Conservation (phyloP, 2,113 vertebrate genomes). For the Candoia aspera region DNA sequence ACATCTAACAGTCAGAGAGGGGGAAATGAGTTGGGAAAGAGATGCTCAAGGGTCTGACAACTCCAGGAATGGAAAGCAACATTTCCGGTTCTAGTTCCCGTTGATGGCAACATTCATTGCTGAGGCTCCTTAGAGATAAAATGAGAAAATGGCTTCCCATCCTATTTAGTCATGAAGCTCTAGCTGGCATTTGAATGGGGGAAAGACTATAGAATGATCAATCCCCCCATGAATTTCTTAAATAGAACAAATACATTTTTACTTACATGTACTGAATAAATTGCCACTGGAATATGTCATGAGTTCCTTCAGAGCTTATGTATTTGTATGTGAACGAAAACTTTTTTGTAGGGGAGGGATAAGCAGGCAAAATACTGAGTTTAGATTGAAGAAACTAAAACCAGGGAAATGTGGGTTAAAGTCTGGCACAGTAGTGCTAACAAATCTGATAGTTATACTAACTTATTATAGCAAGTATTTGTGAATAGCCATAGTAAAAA, state of each 20-base stretch:
- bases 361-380: constrained; percentile 1
- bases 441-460: constrained; percentile 35
- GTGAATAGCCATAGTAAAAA: constrained; percentile 47
- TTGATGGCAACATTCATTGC: background rate
- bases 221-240: constrained; percentile 33
- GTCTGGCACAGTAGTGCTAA: constrained; percentile 47
- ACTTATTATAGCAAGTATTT: constrained; percentile 18
- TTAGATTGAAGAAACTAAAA: constrained; percentile 31
- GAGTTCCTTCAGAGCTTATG: constrained; percentile 46
- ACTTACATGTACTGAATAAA: constrained; percentile 33
- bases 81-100: background rate
- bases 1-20: background rate
- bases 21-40: background rate
- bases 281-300: constrained; percentile 34
- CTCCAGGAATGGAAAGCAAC: background rate
- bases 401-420: constrained; percentile 45
- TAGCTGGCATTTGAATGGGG: background rate
- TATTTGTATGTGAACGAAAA: background rate
- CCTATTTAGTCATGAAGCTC: background rate
- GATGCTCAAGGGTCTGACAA: background rate
- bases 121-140: background rate
- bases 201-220: background rate
- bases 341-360: background rate
- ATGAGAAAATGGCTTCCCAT: background rate
- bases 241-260: constrained; percentile 43